phyloP scores from a whole-genome alignment of 92 coral and sea anemone species.

The Epizoanthus ramosus region DNA sequence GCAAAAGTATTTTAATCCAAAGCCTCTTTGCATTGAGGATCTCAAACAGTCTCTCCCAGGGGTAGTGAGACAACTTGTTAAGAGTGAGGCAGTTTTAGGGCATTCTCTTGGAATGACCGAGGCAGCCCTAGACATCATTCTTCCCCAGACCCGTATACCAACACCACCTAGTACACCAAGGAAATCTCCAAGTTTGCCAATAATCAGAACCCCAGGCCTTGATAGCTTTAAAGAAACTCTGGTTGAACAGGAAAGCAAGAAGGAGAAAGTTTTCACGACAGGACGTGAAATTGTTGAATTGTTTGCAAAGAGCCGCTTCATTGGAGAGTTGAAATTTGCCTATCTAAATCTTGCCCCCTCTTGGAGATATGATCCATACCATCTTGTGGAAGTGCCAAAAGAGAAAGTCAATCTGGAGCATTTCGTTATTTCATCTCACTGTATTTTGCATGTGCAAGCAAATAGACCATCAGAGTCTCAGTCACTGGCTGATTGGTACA shows the following conservation, averaged over 20 bases:
- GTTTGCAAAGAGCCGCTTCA: slow-evolving; percentile 86
- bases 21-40: slow-evolving; percentile 74
- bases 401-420: slow-evolving; percentile 90
- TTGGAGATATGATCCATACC: slow-evolving; percentile 85
- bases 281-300: slow-evolving; percentile 89
- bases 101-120: slow-evolving; percentile 88
- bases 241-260: slow-evolving; percentile 46
- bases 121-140: slow-evolving; percentile 80
- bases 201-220: slow-evolving; percentile 31
- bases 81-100: slow-evolving; percentile 86
- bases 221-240: slow-evolving; percentile 35
- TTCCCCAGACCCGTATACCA: slow-evolving; percentile 74
- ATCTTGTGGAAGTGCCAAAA: slow-evolving; percentile 83
- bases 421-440: slow-evolving; percentile 93
- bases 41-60: slow-evolving; percentile 82
- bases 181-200: slow-evolving; percentile 61
- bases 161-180: slow-evolving; percentile 81
- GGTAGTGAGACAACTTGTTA: slow-evolving; percentile 86
- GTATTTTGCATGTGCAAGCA: slow-evolving; percentile 84
- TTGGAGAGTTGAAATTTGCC: slow-evolving; percentile 89
- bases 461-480: slow-evolving; percentile 87
- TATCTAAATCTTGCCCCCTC: slow-evolving; percentile 84
- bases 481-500: slow-evolving; percentile 91
- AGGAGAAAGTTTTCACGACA: slow-evolving; percentile 59
- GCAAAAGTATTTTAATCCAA: slow-evolving; percentile 49